Conservation (phyloP, 2,797 vertebrate genomes). For the Sebastolobus altivelis region DNA sequence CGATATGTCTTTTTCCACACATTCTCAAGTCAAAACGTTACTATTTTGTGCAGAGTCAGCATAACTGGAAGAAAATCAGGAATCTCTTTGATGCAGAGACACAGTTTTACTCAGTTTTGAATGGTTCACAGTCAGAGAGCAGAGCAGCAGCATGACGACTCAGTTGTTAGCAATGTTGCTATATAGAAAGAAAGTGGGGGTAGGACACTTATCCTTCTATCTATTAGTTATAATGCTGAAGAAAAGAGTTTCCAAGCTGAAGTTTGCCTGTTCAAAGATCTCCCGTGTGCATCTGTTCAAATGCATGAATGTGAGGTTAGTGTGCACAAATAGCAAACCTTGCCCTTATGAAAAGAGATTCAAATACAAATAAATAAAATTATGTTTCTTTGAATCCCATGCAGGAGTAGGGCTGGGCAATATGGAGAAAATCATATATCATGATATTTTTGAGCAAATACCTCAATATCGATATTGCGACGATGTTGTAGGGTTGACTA, state of each 20-base stretch:
- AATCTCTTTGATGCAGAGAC: not conserved
- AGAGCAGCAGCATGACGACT: not conserved
- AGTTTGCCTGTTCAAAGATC: not conserved
- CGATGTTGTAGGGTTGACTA: too few species aligned
- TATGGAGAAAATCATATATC: too few species aligned
- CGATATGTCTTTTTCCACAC: not conserved
- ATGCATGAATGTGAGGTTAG: not conserved
- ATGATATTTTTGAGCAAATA: too few species aligned
- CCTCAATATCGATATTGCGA: rapidly evolving
- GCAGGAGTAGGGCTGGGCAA: not conserved
- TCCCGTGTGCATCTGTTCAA: not conserved
- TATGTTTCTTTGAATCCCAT: not conserved
- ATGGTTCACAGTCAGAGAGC: not conserved
- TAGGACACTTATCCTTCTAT: not conserved
- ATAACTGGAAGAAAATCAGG: not conserved
- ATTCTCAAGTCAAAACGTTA: not conserved
- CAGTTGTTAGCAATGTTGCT: not conserved
- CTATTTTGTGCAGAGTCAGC: not conserved
- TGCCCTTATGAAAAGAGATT: not conserved
- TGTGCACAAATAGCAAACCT: not conserved
- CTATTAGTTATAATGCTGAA: not conserved
- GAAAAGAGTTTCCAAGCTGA: not conserved
- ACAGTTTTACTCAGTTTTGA: not conserved
- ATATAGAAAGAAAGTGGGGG: not conserved
- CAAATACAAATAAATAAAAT: not conserved